These are phyloP conservation scores for Cephus runcator DNA, from an alignment of 2,888 invertebrate species.

Conservation along the genomic window DNA sequence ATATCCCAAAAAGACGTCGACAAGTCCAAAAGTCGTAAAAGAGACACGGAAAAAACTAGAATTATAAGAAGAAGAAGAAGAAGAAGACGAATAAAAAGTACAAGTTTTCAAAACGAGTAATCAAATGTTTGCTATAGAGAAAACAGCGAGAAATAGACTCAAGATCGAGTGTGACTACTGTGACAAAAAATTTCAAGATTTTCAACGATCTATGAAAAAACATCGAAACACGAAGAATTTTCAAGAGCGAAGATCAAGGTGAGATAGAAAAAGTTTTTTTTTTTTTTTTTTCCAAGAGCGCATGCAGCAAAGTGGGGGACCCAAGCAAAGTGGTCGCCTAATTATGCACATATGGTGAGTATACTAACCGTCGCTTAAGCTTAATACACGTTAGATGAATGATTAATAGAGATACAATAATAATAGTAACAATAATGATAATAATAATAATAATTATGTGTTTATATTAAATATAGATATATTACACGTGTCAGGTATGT, in stretches of 20 bases:
- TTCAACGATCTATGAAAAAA: background rate
- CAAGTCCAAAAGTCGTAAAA: slow-evolving; percentile 15
- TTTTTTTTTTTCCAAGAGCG: slow-evolving; percentile 7
- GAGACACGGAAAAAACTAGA: slow-evolving; percentile 27
- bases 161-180: background rate
- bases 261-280: slow-evolving; percentile 8
- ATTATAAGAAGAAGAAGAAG: slow-evolving; percentile 22
- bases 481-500: background rate
- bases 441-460: slow-evolving; percentile 20
- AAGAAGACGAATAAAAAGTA: slow-evolving; percentile 20
- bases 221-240: slow-evolving; percentile 26
- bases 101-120: background rate
- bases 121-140: background rate
- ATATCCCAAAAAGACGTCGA: background rate
- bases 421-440: slow-evolving; percentile 19
- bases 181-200: background rate
- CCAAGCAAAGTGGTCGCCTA: slow-evolving; percentile 52
- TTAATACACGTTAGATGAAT: slow-evolving; percentile 19
- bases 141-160: slow-evolving; percentile 14
- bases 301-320: slow-evolving; percentile 48
- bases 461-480: slow-evolving; percentile 5
- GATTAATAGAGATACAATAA: slow-evolving; percentile 24
- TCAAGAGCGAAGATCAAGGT: slow-evolving; percentile 14
- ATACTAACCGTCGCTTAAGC: slow-evolving; percentile 32
- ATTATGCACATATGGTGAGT: slow-evolving; percentile 45